These are phyloP conservation scores for Dicranocentrus wangi DNA, from an alignment of 2,888 invertebrate species.

Conservation along the genomic window DNA sequence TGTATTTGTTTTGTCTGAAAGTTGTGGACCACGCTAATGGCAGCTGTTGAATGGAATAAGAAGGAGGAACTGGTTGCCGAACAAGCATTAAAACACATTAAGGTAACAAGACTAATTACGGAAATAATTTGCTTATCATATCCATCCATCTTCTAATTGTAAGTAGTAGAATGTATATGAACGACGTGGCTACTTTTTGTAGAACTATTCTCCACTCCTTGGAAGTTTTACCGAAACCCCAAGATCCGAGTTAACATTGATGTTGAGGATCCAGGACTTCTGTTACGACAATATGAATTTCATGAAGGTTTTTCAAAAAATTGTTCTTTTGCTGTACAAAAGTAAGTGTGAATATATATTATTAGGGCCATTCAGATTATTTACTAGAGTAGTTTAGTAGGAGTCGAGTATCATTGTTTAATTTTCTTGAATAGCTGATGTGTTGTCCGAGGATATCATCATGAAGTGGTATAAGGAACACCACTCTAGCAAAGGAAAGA, in stretches of 20 bases:
- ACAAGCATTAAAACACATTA: conserved; percentile 92
- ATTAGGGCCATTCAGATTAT: neutral
- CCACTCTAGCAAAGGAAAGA: conserved; percentile 94
- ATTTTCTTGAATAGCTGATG: conserved; percentile 81
- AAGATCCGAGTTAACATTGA: conserved; percentile 89
- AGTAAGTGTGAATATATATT: conserved; percentile 77
- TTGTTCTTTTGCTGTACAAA: conserved; percentile 96
- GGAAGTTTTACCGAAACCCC: conserved; percentile 90
- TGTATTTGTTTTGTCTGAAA: conserved; percentile 74
- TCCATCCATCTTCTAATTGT: too few relatives aligned
- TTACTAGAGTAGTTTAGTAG: too few relatives aligned
- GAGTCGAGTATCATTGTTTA: neutral
- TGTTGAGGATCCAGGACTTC: conserved; percentile 95
- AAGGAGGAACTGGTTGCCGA: conserved; percentile 97
- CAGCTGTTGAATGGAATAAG: conserved; percentile 97
- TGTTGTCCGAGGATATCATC: conserved; percentile 95
- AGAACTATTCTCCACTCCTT: conserved; percentile 87
- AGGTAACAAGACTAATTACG: too few relatives aligned
- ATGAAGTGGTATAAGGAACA: conserved; percentile 97
- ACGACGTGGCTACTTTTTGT: too few relatives aligned
- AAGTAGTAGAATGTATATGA: too few relatives aligned
- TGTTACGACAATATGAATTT: conserved; percentile 99
- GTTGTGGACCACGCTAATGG: conserved; percentile 97
- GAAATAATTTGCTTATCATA: too few relatives aligned
- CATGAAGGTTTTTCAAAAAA: conserved; percentile 98